phyloP scores from a whole-genome alignment of 1,140 invertebrate species.

The Melipona quadrifasciata region DNA sequence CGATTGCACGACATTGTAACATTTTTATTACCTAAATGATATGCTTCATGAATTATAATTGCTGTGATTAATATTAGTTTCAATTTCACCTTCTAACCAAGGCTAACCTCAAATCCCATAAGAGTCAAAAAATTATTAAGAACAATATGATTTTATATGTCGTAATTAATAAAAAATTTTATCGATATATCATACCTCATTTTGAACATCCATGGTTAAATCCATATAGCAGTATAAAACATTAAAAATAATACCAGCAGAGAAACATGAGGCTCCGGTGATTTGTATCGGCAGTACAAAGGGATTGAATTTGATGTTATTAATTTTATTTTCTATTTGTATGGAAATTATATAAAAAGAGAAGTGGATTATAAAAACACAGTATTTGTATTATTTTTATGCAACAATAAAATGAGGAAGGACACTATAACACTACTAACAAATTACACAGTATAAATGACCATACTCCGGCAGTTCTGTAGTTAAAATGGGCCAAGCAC shows the following conservation, averaged over 20 bases:
- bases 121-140: not conserved
- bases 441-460: conserved; percentile 57
- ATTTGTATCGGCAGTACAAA: conserved; percentile 43
- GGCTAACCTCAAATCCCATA: conserved; percentile 46
- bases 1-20: not conserved
- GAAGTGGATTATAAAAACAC: conserved; percentile 43
- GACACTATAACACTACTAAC: not conserved
- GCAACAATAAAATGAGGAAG: conserved; percentile 33
- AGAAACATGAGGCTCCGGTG: conserved; percentile 64
- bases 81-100: conserved; percentile 37
- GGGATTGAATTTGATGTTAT: conserved; percentile 29
- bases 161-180: not conserved
- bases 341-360: conserved; percentile 13
- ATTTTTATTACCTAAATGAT: conserved; percentile 3
- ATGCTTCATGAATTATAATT: not conserved
- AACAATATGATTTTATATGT: not conserved
- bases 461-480: conserved; percentile 58
- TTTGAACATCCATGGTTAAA: conserved; percentile 66
- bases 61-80: conserved; percentile 22
- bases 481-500: conserved; percentile 53
- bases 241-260: conserved; percentile 67
- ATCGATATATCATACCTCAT: conserved; percentile 60
- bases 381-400: conserved; percentile 10
- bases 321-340: conserved; percentile 26
- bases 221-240: conserved; percentile 64